Conservation (phyloP, 1,140 invertebrate species). For the Pissodes strobi region DNA sequence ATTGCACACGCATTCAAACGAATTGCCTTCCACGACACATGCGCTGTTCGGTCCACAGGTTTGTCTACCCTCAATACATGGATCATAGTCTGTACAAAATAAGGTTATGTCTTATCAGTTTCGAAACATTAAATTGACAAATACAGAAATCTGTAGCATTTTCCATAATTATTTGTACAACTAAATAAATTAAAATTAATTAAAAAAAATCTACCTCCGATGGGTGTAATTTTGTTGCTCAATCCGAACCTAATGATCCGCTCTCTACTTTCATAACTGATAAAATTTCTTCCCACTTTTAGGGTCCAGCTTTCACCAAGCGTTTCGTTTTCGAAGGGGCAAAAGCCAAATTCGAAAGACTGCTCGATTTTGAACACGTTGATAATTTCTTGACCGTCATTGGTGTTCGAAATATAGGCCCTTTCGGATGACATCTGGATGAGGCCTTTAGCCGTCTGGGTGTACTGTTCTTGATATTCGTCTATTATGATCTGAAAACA, state of each 20-base stretch:
- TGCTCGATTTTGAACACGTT: slow-evolving; percentile 61
- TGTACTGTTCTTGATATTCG: slow-evolving; percentile 85
- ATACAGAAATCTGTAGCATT: too few relatives aligned
- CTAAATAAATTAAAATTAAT: too few relatives aligned
- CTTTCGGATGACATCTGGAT: slow-evolving; percentile 61
- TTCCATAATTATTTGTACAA: too few relatives aligned
- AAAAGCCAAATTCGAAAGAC: slow-evolving; percentile 63
- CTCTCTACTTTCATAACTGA: slow-evolving; percentile 76
- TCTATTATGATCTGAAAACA: slow-evolving; percentile 65
- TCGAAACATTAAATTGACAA: too few relatives aligned
- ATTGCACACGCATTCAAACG: slow-evolving; percentile 74
- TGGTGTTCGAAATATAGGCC: slow-evolving; percentile 54
- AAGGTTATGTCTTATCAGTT: too few relatives aligned
- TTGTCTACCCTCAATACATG: slow-evolving; percentile 76
- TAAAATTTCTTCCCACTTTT: slow-evolving; percentile 77
- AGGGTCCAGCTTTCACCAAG: slow-evolving; percentile 63
- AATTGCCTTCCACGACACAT: slow-evolving; percentile 77
- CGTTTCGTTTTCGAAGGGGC: slow-evolving; percentile 57
- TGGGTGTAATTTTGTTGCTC: slow-evolving; percentile 75
- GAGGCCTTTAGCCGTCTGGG: slow-evolving; percentile 66
- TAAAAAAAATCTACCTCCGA: slow-evolving; percentile 59
- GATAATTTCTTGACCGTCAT: slow-evolving; percentile 46
- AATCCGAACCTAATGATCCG: slow-evolving; percentile 85
- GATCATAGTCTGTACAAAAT: slow-evolving; percentile 62
- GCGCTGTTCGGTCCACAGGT: slow-evolving; percentile 79